Base-by-base conservation (phyloP, 2,113 vertebrate genomes). In the Oncorhynchus keta region DNA sequence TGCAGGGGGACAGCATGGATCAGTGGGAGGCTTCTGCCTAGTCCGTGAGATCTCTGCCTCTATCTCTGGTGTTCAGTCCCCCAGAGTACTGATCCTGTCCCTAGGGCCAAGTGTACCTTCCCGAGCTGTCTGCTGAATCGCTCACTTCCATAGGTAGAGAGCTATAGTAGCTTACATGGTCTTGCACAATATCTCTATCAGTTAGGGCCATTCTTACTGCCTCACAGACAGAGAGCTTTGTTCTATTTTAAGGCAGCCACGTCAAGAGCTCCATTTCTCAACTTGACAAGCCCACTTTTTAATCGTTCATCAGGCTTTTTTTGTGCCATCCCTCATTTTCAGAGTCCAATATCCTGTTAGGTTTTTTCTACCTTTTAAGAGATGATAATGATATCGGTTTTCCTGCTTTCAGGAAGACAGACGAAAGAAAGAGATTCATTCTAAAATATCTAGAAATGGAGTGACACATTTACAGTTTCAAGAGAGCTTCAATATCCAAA, bases 181-280 rank as follows among this genome's bases (percentile, higher is more conserved):
- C 2, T 0, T n/a, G 73, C 16, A 7, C 61, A 45, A 69, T 39
- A 16, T 4, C 9, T 1, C 48, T 69, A 39, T 3, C 14, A 59
- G 73, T 80, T 55, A 45, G 79, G 80, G 74, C 72, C 74, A 76
- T 70, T 67, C 48, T 80, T 28, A 61, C 2, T 14, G 30, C 51
- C 69, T 70, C 62, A 32, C 79, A 81, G 74, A 77, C 39, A 45
- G 39, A 39, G 66, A 69, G 69, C 84, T 87, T 86, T 85, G 87
- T 82, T 87, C 85, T 86, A 77, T 81, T 86, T 87, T 83, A 22
- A 81, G 68, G 49, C 32, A 35, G 45, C 68, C 35, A 16, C 3
- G 13, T 68, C 28, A 30, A 49, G 26, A 4, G 73, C 68, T 80
- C 62, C 68, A n/a, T 48, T 82, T 81, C 62, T 78, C 59, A 76